Base-by-base conservation (phyloP, 2,888 invertebrate genomes). In the Drosophila eohydei region DNA sequence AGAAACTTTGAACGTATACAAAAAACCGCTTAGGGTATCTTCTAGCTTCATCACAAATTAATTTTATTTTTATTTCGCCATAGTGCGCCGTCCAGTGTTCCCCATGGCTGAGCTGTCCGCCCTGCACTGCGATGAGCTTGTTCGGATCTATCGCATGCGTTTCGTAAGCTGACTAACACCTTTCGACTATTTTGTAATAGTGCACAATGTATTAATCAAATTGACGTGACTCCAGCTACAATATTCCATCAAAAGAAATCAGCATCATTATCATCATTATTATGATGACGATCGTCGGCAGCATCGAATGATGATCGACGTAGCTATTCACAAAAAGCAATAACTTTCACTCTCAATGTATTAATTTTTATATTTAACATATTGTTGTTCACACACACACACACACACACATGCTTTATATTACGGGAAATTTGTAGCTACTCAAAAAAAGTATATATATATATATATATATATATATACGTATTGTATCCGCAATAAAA, bases 271-370 rank as follows among this genome's bases (percentile, higher is more conserved):
- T 46, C 28, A 48, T 4, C 48, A 32, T 60, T n/a, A 44, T 61
- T 9, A 44, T 43, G 26, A 56, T 48, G 21, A 44, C 21, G 69
- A 40, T 16, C 41, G 38, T n/a, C 52, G 28, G 36, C 38, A 41
- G 54, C 40, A 36, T 46, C 30, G 63, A 26, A 76, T 69, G 67
- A 78, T 83, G 80, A 89, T 81, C 71, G 74, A 72, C 77, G 68
- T 44, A 59, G 71, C 58, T 50, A 62, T 50, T 76, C 77, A 77
- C 72, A 71, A 85, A 86, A 80, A 85, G 86, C 83, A 88, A 88
- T 83, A 90, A 90, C 90, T 90, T 90, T 90, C 90, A 90, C 90
- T 90, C 90, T 90, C 91, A 79, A 90, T 89, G 89, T 90, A 90
- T 90, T 89, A 87, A 83, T 90, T 91, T 91, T 89, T 88, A 89